Percentiles rank a stretch among this genome's conserved stretches.
Evolutionary conservation across 2,113 vertebrate genomes (phyloP).

Genomic region (Rhinichthys klamathensis): DNA sequence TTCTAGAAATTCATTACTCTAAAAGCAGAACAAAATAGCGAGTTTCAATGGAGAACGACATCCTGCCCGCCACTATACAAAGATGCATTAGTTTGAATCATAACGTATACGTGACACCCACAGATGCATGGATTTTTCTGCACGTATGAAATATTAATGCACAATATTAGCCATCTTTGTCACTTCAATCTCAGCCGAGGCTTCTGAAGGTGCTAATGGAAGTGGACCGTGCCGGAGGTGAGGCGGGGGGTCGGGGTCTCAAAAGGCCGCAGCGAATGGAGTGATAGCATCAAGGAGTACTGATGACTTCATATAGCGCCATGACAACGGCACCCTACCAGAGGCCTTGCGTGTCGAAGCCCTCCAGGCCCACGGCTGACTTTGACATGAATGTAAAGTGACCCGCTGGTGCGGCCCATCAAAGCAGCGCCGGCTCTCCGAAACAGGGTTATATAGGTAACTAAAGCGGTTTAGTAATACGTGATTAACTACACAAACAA

Average conservation of each 20-base stretch:
- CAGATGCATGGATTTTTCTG: slow-evolving; percentile 57
- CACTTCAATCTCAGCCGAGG: slow-evolving; percentile 82
- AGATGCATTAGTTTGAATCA: slow-evolving; percentile 33
- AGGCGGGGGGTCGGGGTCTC: slow-evolving; percentile 53
- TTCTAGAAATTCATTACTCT: slow-evolving; percentile 11
- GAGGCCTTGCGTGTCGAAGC: background rate
- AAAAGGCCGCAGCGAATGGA: background rate
- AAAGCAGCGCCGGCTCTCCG: slow-evolving; percentile 46
- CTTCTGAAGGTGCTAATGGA: slow-evolving; percentile 87
- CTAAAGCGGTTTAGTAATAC: too few species aligned
- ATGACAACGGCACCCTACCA: slow-evolving; percentile 34
- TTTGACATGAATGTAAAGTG: slow-evolving; percentile 62
- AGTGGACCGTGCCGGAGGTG: slow-evolving; percentile 75
- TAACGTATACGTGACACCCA: background rate
- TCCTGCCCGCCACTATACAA: slow-evolving; percentile 15
- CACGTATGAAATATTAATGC: slow-evolving; percentile 95
- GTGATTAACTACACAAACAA: too few species aligned
- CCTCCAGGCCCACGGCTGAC: slow-evolving; percentile 49
- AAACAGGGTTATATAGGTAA: background rate
- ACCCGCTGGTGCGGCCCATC: slow-evolving; percentile 35
- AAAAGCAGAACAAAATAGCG: slow-evolving; percentile 6
- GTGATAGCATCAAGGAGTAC: slow-evolving; percentile 51
- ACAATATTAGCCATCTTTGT: slow-evolving; percentile 91
- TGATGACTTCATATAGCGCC: slow-evolving; percentile 64
- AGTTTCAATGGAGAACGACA: background rate